Base-by-base conservation (phyloP, 2,888 invertebrate genomes). In the Villa cingulata region DNA sequence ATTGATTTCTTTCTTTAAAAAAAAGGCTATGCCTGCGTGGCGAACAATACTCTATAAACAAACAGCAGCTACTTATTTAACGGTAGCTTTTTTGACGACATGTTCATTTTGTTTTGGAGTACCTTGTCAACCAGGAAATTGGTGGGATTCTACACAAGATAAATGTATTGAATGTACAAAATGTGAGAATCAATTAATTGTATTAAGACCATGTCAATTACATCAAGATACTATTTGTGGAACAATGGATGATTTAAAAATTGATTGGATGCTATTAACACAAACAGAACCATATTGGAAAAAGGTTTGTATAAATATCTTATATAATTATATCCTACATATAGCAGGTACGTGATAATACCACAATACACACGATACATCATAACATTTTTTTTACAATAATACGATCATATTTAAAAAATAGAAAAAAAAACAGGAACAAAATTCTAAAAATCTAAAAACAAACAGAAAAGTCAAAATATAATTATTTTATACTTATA, bases 171-270 rank as follows among this genome's bases (percentile, higher is more conserved):
- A 80, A 50, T 86, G 86, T 72, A 80, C 83, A 48, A 72, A 72
- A 60, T 86, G 86, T 69, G 77, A 78, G 57, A 74, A 73, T 48
- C 66, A 64, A 48, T 66, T 73, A 57, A 77, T 83, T 51, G 82
- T 84, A 38, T 65, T 80, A 52, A 74, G 78, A 46, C 85, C 86
- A 48, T 86, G 86, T 68, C 81, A 82, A 59, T 69, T 80, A 50
- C 81, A 86, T 70, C 74, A 79, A 52, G 83, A 86, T 68, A 82
- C 86, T 38, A 72, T 80, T 56, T 86, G 86, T 68, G 82, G 81
- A 37, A 76, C 81, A 2, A 70, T 83, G 39, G 74, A 76, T 54
- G 78, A 81, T 58, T 70, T 83, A 54, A 74, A 76, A 58, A 73
- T 81, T 56, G 76, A 76, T 64, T 75, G 77, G 78, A 62, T 77